phyloP scores from a whole-genome alignment of 2,113 vertebrate genomes.

The Clupea harengus region DNA sequence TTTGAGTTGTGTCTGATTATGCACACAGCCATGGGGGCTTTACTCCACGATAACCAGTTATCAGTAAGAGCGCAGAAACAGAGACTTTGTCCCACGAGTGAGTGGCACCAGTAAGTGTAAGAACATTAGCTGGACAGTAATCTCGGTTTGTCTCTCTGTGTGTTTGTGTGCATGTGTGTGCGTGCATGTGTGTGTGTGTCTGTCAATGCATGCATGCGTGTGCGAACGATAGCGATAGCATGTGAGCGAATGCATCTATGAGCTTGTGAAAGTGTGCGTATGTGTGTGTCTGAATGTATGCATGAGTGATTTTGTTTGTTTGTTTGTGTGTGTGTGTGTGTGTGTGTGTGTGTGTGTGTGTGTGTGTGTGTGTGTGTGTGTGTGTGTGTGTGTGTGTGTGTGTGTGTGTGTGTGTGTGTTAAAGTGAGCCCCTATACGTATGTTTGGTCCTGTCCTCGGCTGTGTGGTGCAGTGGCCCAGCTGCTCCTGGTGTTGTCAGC shows the following conservation, averaged over 20 bases:
- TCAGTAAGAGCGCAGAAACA: background rate
- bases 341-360: background rate
- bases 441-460: background rate
- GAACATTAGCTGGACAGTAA: background rate
- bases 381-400: slow-evolving; percentile 4
- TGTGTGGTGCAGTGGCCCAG: background rate
- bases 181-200: background rate
- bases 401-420: background rate
- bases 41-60: background rate
- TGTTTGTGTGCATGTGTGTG: background rate
- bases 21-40: background rate
- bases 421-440: background rate
- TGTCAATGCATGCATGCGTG: background rate
- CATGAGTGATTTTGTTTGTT: background rate
- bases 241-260: too few relatives aligned
- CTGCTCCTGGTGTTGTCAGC: slow-evolving; percentile 5
- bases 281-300: background rate
- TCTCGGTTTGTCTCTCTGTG: background rate
- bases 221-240: background rate
- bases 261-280: background rate
- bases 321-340: background rate
- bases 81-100: background rate
- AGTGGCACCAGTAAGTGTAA: background rate
- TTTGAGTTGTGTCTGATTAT: slow-evolving; percentile 14
- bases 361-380: background rate